Evolutionary conservation across 2,797 vertebrate species (phyloP).

Genomic region (Enteromius thamalakanensis): DNA sequence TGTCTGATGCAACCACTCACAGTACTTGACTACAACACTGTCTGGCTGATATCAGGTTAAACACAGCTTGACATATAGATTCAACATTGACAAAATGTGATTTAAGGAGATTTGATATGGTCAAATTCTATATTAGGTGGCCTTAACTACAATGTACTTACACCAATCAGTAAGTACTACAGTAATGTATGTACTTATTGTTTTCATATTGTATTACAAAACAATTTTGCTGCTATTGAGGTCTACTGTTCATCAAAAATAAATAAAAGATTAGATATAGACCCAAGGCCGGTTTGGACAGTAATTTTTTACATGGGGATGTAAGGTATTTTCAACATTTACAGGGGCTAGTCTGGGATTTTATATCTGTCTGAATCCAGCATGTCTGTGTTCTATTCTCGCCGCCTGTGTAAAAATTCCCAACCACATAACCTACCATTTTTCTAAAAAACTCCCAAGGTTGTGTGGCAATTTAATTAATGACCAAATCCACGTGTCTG

Average conservation of each 20-base stretch:
- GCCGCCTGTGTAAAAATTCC: neutral
- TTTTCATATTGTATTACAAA: no score
- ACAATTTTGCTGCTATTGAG: no score
- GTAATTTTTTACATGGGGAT: neutral
- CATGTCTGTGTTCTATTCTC: neutral
- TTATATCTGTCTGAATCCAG: neutral
- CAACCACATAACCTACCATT: neutral
- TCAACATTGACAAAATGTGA: neutral
- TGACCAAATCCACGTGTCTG: neutral
- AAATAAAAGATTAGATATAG: neutral
- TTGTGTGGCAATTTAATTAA: neutral
- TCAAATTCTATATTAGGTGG: no score
- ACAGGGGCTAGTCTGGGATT: neutral
- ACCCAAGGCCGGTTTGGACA: neutral
- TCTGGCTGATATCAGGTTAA: slow-evolving; percentile 4
- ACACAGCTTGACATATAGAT: neutral
- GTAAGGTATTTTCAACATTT: neutral
- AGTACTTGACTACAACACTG: neutral
- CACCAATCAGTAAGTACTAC: no score
- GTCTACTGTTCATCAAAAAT: neutral
- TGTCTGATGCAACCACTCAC: neutral
- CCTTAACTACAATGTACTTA: no score
- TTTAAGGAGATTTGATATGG: neutral
- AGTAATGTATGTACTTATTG: no score
- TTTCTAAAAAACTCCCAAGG: neutral